phyloP scores from a whole-genome alignment of 2,888 invertebrate species.

The Acanthosepion lycidas region DNA sequence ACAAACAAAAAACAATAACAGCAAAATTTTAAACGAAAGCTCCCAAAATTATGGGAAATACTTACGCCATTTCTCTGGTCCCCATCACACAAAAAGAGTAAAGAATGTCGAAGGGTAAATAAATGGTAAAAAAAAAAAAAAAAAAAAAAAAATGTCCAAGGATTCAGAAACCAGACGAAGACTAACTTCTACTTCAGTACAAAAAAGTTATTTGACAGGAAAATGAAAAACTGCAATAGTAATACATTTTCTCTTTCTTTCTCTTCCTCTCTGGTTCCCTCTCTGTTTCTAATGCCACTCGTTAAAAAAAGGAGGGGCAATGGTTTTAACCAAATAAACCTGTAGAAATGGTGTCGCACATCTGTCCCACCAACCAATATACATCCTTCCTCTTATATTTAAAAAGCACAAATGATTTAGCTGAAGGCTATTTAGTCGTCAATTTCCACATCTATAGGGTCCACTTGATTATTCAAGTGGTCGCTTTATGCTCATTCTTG shows the following conservation, averaged over 20 bases:
- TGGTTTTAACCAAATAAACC: not conserved
- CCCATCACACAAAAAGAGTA: not conserved
- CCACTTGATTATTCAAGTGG: not conserved
- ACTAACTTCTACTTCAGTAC: not conserved
- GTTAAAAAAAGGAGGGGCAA: not conserved
- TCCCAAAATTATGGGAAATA: not conserved
- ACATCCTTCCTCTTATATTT: not conserved
- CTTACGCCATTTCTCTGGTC: conserved; percentile 20
- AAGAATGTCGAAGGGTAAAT: not conserved
- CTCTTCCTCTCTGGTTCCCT: not conserved
- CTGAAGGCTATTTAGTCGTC: not conserved
- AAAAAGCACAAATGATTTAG: not conserved
- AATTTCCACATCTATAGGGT: not conserved
- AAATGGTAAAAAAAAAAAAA: not conserved
- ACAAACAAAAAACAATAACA: not conserved
- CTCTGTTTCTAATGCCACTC: not conserved
- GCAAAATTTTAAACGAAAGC: not conserved
- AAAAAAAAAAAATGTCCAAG: not conserved
- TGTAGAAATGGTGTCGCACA: not conserved
- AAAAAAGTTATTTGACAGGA: not conserved
- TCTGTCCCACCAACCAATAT: conserved; percentile 20
- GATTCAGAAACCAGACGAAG: not conserved
- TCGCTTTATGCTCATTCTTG: not conserved
- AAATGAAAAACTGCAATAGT: not conserved
- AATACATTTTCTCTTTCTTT: not conserved